Conservation (phyloP, 2,888 invertebrate species). For the Drosophila ezoana region DNA sequence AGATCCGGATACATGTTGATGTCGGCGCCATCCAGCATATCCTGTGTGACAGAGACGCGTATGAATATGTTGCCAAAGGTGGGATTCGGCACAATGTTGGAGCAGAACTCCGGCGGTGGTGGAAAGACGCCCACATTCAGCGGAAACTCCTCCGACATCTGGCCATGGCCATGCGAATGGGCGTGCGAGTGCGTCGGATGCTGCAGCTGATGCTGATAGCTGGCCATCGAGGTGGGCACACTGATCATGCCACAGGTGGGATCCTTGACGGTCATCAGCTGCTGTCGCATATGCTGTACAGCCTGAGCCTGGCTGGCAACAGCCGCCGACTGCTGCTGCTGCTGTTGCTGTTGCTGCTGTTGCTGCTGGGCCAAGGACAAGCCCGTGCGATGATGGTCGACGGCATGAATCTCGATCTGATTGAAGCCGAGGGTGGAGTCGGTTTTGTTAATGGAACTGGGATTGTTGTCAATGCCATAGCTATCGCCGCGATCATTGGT, state of each 20-base stretch:
- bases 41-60: slow-evolving; percentile 92
- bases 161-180: slow-evolving; percentile 74
- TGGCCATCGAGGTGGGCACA: slow-evolving; percentile 78
- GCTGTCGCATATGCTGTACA: slow-evolving; percentile 69
- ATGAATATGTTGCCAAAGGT: slow-evolving; percentile 90
- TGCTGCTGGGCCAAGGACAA: slow-evolving; percentile 64
- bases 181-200: slow-evolving; percentile 44
- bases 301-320: slow-evolving; percentile 53
- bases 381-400: slow-evolving; percentile 85
- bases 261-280: slow-evolving; percentile 81
- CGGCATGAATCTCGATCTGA: slow-evolving; percentile 87
- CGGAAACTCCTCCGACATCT: slow-evolving; percentile 84
- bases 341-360: slow-evolving; percentile 56
- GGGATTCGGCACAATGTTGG: slow-evolving; percentile 84
- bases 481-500: slow-evolving; percentile 88
- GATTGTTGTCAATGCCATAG: slow-evolving; percentile 87
- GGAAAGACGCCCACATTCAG: slow-evolving; percentile 85
- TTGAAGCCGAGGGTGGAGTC: slow-evolving; percentile 87
- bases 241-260: slow-evolving; percentile 82
- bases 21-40: slow-evolving; percentile 87
- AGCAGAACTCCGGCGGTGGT: slow-evolving; percentile 87
- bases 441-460: slow-evolving; percentile 86
- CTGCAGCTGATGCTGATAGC: slow-evolving; percentile 44
- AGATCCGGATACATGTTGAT: slow-evolving; percentile 92
- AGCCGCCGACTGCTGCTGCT: slow-evolving; percentile 60